Percentiles rank a stretch among this genome's conserved stretches.
Evolutionary conservation across 2,113 vertebrate species (phyloP).

Genomic region (Petroica traversi): DNA sequence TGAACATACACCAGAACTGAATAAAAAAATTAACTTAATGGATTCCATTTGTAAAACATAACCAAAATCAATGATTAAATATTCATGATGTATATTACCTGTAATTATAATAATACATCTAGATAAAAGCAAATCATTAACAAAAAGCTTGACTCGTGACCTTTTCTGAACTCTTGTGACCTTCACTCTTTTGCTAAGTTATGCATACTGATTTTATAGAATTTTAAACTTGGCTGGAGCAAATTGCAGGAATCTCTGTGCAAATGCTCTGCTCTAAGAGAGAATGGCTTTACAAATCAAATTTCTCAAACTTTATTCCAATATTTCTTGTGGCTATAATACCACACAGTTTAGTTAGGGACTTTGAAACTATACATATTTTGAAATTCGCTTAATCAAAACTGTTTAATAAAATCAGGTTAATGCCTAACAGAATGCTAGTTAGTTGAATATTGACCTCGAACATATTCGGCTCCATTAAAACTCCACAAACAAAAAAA

Average conservation of each 20-base stretch:
- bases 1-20: not conserved
- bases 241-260: not conserved
- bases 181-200: not conserved
- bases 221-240: not conserved
- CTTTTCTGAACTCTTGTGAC: not conserved
- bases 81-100: not conserved
- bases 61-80: not conserved
- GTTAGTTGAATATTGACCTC: not conserved
- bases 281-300: not conserved
- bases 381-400: not conserved
- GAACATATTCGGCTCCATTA: not conserved
- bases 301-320: not conserved
- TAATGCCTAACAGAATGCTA: constrained; percentile 6
- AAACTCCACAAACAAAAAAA: not conserved
- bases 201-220: not conserved
- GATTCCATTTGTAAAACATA: not conserved
- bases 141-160: not conserved
- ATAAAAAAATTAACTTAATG: not conserved
- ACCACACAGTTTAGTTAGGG: not conserved
- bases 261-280: not conserved
- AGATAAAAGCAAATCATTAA: not conserved
- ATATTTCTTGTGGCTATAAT: not conserved
- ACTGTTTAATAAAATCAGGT: not conserved
- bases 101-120: not conserved
- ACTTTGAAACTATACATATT: not conserved